Conservation (phyloP, 2,113 vertebrate genomes). For the Panurus biarmicus region DNA sequence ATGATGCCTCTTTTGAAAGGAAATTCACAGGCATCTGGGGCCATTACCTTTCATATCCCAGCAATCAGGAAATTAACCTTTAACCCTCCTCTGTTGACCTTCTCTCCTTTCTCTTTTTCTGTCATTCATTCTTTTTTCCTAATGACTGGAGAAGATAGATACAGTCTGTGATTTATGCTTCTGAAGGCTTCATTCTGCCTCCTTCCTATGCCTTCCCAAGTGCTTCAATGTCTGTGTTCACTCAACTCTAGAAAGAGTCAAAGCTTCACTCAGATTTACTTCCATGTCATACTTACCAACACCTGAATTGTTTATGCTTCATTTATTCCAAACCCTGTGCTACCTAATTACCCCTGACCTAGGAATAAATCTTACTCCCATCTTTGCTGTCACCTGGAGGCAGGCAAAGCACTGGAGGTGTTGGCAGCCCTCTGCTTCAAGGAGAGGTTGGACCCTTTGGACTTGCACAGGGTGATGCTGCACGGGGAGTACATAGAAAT, state of each 20-base stretch:
- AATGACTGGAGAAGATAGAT: slow-evolving; percentile 1
- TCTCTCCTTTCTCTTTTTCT: slow-evolving; percentile 39
- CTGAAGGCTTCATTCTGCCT: neutral
- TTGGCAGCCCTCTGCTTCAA: neutral
- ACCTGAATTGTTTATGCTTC: neutral
- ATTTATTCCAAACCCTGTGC: neutral
- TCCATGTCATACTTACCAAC: neutral
- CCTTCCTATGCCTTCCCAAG: neutral
- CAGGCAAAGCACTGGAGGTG: neutral
- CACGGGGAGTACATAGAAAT: neutral
- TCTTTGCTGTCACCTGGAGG: neutral
- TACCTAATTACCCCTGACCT: neutral
- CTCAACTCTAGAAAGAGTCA: neutral
- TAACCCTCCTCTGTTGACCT: slow-evolving; percentile 26
- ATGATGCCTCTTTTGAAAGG: slow-evolving; percentile 7
- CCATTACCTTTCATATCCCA: slow-evolving; percentile 50
- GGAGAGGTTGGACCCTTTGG: neutral
- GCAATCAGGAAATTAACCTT: slow-evolving; percentile 47
- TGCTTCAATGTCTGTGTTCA: neutral
- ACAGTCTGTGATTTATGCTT: neutral
- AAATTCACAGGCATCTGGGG: slow-evolving; percentile 28
- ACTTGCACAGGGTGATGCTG: neutral
- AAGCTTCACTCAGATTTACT: slow-evolving; percentile 8
- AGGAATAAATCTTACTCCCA: neutral
- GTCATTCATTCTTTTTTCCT: slow-evolving; percentile 14